A percentile compares a stretch with the other conserved stretches of the same genome.
Evolutionary conservation across 2,113 vertebrate genomes (phyloP).

Genomic region (Oxygymnocypris stewartii): DNA sequence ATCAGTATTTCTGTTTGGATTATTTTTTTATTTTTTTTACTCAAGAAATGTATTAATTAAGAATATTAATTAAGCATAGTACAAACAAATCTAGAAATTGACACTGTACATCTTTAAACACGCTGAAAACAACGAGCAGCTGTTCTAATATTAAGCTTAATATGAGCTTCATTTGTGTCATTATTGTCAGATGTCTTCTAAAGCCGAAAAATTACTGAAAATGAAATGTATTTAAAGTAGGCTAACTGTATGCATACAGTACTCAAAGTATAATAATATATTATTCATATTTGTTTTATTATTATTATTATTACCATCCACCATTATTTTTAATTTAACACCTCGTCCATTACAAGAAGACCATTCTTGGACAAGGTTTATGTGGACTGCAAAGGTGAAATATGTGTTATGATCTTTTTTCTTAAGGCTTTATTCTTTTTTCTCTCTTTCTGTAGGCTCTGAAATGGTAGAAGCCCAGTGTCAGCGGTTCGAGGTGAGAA

Average conservation of each 20-base stretch:
- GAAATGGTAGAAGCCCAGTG: slow-evolving; percentile 94
- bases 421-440: slow-evolving; percentile 52
- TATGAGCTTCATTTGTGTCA: background rate
- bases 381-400: background rate
- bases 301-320: background rate
- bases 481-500: slow-evolving; percentile 93
- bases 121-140: background rate
- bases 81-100: background rate
- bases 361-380: background rate
- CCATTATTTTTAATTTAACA: background rate
- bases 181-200: background rate
- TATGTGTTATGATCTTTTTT: slow-evolving; percentile 34
- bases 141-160: background rate
- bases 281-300: background rate
- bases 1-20: background rate
- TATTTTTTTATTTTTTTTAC: background rate
- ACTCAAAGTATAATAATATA: background rate
- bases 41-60: background rate
- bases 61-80: background rate
- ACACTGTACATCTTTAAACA: background rate
- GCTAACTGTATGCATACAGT: background rate
- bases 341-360: background rate
- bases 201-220: background rate
- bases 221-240: background rate
- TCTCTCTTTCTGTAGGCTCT: slow-evolving; percentile 75